phyloP scores from a whole-genome alignment of 2,113 vertebrate species.

The Gulo gulo region DNA sequence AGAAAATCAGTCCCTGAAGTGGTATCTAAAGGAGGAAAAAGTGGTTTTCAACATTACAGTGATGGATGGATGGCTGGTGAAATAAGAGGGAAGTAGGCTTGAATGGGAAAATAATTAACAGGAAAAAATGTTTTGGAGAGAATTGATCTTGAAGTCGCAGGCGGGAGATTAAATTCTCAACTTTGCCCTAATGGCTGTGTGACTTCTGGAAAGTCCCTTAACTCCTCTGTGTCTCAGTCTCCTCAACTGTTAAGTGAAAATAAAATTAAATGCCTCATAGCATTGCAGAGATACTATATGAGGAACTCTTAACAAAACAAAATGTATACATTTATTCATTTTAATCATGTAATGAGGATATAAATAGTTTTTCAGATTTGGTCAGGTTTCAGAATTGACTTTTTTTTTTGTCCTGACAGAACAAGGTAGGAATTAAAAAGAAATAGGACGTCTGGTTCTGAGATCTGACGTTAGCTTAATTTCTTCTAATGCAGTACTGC shows the following conservation, averaged over 20 bases:
- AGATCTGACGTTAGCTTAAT: background rate
- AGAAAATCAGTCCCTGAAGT: slow-evolving; percentile 12
- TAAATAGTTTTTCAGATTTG: background rate
- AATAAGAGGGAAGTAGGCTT: background rate
- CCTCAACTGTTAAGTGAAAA: background rate
- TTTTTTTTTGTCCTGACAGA: background rate
- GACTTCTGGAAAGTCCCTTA: background rate
- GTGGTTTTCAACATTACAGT: background rate
- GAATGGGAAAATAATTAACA: background rate
- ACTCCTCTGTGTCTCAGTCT: background rate
- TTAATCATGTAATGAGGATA: background rate
- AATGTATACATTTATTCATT: background rate
- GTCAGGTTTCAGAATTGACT: background rate
- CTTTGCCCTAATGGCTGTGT: background rate
- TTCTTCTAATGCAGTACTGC: background rate
- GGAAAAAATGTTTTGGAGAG: background rate
- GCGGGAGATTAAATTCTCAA: background rate
- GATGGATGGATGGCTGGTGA: background rate
- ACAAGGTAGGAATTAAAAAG: background rate
- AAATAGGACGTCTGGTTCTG: background rate
- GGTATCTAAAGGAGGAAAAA: background rate
- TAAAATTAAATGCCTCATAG: background rate
- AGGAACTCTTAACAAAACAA: background rate
- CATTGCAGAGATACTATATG: background rate
- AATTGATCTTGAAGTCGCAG: background rate